Evolutionary conservation across 2,888 invertebrate genomes (phyloP).

Genomic region (Cremastobaeus sp.): DNA sequence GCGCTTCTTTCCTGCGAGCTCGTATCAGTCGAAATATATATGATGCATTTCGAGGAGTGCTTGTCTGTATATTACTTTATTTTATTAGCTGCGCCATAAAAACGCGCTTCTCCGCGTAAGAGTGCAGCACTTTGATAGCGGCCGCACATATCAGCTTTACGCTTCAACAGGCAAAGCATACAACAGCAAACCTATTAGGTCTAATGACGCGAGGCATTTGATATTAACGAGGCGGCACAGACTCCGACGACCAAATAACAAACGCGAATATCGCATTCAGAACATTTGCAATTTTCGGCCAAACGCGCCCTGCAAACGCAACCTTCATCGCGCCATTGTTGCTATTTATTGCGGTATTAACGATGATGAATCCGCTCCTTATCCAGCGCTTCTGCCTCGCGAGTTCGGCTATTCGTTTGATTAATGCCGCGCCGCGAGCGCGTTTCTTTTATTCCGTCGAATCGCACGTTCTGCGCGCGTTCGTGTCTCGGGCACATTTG

Average conservation of each 20-base stretch:
- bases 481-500: constrained; percentile 34
- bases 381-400: neutral
- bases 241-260: constrained; percentile 12
- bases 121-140: constrained; percentile 22
- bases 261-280: constrained; percentile 27
- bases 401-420: constrained; percentile 1
- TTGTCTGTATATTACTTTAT: too few species aligned
- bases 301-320: neutral
- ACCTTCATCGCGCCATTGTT: constrained; percentile 23
- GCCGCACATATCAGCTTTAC: constrained; percentile 41
- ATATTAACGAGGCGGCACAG: constrained; percentile 43
- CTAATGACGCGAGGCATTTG: constrained; percentile 50
- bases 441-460: neutral
- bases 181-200: constrained; percentile 39
- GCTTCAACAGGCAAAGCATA: constrained; percentile 39
- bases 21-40: neutral
- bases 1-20: neutral
- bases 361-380: constrained; percentile 8
- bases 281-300: constrained; percentile 20
- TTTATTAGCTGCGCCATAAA: constrained; percentile 27
- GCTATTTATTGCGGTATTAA: constrained; percentile 11
- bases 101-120: constrained; percentile 24
- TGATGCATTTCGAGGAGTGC: too few species aligned
- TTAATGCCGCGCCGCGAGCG: constrained; percentile 8
- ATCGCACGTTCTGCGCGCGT: constrained; percentile 5